Evolutionary conservation across 2,888 invertebrate genomes (phyloP).

Genomic region (Pharmacophagus antenor): DNA sequence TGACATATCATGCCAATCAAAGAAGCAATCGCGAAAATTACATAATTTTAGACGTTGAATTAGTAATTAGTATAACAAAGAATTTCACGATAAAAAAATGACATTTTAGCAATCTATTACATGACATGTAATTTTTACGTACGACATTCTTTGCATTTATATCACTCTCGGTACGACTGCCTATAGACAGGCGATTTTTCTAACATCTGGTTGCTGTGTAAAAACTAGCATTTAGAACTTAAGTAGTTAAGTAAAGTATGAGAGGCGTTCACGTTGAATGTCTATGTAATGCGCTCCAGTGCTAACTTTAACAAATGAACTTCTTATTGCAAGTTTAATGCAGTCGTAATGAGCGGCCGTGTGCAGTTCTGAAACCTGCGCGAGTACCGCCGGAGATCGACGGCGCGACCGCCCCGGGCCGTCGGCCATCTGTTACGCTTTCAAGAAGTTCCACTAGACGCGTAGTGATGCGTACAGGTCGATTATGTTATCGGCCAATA

Average conservation of each 20-base stretch:
- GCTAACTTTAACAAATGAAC: conserved; percentile 24
- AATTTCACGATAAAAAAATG: too few species aligned
- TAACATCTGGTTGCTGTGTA: too few species aligned
- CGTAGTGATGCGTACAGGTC: conserved; percentile 17
- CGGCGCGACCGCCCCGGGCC: conserved; percentile 25
- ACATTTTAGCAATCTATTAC: too few species aligned
- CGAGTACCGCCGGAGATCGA: conserved; percentile 42
- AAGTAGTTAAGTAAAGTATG: conserved; percentile 35
- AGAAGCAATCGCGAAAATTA: too few species aligned
- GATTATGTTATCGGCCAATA: neutral
- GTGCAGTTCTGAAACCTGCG: conserved; percentile 34
- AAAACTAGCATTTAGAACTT: neutral
- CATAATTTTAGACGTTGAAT: too few species aligned
- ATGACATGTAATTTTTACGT: too few species aligned
- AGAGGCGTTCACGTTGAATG: conserved; percentile 28
- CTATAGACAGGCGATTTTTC: too few species aligned
- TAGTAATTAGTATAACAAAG: too few species aligned
- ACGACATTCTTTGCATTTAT: too few species aligned
- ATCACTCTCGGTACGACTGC: too few species aligned
- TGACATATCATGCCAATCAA: too few species aligned
- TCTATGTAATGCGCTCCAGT: neutral
- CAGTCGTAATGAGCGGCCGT: conserved; percentile 23
- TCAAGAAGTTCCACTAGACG: conserved; percentile 30
- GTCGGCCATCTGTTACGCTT: conserved; percentile 33
- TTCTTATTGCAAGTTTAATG: conserved; percentile 31